phyloP scores from a whole-genome alignment of 2,888 invertebrate species.

The Mylabris sibirica region DNA sequence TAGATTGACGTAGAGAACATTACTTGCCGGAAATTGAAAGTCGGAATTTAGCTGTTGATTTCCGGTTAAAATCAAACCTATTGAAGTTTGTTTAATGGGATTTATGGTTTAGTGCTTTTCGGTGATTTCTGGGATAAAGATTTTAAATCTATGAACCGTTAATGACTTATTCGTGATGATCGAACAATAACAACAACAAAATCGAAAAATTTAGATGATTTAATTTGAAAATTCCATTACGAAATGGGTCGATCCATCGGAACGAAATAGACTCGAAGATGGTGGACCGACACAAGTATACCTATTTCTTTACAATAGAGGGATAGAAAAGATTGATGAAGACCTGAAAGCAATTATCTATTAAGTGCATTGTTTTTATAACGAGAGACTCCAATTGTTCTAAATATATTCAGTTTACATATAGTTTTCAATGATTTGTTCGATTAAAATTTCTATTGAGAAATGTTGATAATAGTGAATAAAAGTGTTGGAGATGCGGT shows the following conservation, averaged over 20 bases:
- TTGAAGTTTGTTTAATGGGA: constrained; percentile 44
- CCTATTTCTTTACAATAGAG: constrained; percentile 6
- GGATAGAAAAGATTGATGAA: constrained; percentile 5
- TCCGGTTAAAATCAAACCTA: constrained; percentile 45
- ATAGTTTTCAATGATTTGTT: background rate
- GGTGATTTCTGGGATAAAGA: constrained; percentile 33
- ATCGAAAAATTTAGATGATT: background rate
- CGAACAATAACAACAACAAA: background rate
- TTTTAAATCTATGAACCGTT: constrained; percentile 20
- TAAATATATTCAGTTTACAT: background rate
- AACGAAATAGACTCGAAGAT: constrained; percentile 1
- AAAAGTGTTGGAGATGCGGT: constrained; percentile 37
- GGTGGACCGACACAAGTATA: constrained; percentile 5
- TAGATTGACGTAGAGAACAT: constrained; percentile 41
- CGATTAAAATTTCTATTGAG: background rate
- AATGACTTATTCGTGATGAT: background rate
- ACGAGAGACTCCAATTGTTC: background rate
- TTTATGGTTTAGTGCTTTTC: constrained; percentile 35
- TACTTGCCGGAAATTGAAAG: constrained; percentile 57
- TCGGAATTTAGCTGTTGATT: constrained; percentile 52
- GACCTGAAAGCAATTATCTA: constrained; percentile 5
- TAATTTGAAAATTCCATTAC: background rate
- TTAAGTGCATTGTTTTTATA: constrained; percentile 5
- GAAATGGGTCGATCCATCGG: background rate
- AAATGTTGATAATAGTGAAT: background rate